Base-by-base conservation (phyloP, 2,113 vertebrate species). In the Eulacestoma nigropectus region DNA sequence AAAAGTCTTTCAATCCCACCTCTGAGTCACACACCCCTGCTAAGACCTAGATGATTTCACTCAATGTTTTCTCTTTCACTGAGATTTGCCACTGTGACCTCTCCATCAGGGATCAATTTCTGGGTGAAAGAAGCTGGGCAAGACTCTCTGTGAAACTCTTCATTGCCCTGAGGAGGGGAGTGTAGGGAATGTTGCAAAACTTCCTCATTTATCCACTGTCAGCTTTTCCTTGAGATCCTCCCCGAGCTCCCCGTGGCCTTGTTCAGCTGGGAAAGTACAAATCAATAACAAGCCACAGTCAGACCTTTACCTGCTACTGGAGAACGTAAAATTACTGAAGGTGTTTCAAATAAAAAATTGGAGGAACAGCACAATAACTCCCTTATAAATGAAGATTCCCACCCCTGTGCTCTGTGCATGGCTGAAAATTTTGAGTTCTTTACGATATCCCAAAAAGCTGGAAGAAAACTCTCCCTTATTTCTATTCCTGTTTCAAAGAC, bases 1-100 rank as follows among this genome's bases (percentile, higher is more conserved):
- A 81, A 88, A 90, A 75, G 10, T 81, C 89, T 90, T 93, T 92
- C 33, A 92, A 16, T 64, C 47, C 56, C 52, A 37, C 16, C 32
- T 37, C 52, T 82, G 73, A 95, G 25, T 78, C 84, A 72, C 60
- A 52, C 2, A 18, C 29, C 20, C 23, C 42, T 88, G 67, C 37
- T 47, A 55, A 1, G 1, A 83, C 30, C 42, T 23, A 26, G 63
- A 75, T 44, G 30, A 86, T 56, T 85, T 91, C 56, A 56, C 30
- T 59, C 78, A 56, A 17, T 76, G 29, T 63, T 88, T 60, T 86
- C 33, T 68, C 19, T 86, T 95, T 67, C 72, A 44, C 10, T 78
- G 32, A 57, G 69, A 49, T 55, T 84, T 93, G 55, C 53, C 67
- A 70, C 49, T 47, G 47, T 60, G 80, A 62, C n/a, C 29, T 56